Conservation (phyloP, 2,113 vertebrate species). For the Pseudopodoces humilis region DNA sequence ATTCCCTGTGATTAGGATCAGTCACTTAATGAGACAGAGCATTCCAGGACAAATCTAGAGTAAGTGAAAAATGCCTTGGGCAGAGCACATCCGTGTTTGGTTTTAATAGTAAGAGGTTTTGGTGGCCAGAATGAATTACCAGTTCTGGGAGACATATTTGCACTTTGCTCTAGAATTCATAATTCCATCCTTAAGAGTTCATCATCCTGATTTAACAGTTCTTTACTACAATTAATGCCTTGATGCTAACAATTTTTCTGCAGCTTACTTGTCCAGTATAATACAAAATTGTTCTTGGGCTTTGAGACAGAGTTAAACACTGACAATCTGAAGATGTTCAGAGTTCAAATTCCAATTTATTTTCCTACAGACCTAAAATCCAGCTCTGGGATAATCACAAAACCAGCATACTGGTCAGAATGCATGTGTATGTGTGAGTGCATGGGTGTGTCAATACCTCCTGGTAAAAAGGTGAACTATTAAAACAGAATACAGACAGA, state of each 20-base stretch:
- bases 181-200: background rate
- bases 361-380: background rate
- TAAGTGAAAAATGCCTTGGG: constrained; percentile 22
- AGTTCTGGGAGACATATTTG: background rate
- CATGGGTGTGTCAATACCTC: background rate
- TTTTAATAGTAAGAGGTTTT: background rate
- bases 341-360: background rate
- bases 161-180: background rate
- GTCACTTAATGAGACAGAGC: background rate
- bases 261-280: background rate
- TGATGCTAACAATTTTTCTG: background rate
- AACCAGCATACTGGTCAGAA: background rate
- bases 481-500: background rate
- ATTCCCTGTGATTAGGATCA: background rate
- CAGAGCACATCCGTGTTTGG: background rate
- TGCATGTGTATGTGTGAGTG: accelerated
- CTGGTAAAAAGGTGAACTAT: background rate
- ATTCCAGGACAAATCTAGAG: background rate
- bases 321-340: background rate
- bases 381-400: background rate
- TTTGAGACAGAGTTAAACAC: background rate
- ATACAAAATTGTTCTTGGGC: background rate
- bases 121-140: background rate
- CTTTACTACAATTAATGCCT: background rate
- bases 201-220: background rate